These are phyloP conservation scores for Centrocercus urophasianus DNA, from an alignment of 2,113 vertebrate species.

Conservation along the genomic window DNA sequence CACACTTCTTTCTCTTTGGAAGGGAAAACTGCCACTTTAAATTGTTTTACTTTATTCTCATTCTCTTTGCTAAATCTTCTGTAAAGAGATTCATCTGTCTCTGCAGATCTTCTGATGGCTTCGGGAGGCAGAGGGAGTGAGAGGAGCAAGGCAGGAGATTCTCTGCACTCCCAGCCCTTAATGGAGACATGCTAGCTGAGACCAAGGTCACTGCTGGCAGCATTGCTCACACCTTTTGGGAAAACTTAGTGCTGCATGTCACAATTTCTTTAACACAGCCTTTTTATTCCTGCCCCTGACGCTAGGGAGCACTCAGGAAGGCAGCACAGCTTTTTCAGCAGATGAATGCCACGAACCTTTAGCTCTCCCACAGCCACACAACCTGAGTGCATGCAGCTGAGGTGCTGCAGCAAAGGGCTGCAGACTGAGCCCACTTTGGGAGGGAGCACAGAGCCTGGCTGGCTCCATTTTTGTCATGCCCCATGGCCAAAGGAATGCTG, in stretches of 20 bases:
- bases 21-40: not conserved
- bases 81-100: not conserved
- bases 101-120: not conserved
- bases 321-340: not conserved
- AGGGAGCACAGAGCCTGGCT: not conserved
- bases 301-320: not conserved
- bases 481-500: not conserved
- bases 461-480: not conserved
- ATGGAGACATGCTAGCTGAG: not conserved
- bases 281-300: not conserved
- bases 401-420: not conserved
- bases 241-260: not conserved
- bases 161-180: not conserved
- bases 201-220: not conserved
- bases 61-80: not conserved
- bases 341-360: not conserved
- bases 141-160: not conserved
- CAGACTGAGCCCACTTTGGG: not conserved
- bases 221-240: not conserved
- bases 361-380: not conserved
- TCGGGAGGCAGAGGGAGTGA: not conserved
- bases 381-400: not conserved
- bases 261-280: not conserved
- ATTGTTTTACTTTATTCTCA: not conserved
- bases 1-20: constrained; percentile 1